Evolutionary conservation across 2,113 vertebrate species (phyloP).

Genomic region (Marmota flaviventris): DNA sequence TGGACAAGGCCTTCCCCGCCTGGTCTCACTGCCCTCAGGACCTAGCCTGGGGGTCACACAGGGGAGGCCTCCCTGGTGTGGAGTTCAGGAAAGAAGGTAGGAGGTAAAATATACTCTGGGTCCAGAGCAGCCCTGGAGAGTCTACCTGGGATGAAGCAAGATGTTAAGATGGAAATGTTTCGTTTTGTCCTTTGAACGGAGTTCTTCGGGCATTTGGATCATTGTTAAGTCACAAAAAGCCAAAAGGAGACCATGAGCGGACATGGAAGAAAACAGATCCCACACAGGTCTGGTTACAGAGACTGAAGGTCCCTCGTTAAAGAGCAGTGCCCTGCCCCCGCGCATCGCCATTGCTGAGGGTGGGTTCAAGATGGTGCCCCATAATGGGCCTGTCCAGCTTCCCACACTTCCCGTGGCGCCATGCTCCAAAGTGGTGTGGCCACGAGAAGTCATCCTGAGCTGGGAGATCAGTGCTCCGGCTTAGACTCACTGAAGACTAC

Average conservation of each 20-base stretch:
- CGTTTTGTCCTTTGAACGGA: not conserved
- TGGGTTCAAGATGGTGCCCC: too few species aligned
- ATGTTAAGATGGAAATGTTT: not conserved
- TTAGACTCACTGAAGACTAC: not conserved
- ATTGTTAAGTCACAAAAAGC: not conserved
- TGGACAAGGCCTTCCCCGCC: too few species aligned
- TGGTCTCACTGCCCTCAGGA: not conserved
- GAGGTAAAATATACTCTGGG: not conserved
- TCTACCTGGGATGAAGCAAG: not conserved
- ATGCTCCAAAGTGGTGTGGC: not conserved
- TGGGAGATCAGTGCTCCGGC: not conserved
- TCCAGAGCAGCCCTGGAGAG: not conserved
- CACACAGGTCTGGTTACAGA: not conserved
- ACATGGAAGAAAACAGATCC: not conserved
- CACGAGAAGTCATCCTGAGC: not conserved
- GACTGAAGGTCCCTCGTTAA: not conserved
- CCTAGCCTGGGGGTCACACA: not conserved
- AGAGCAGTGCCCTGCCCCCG: not conserved
- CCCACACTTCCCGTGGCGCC: rapidly evolving
- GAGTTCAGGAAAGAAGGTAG: not conserved
- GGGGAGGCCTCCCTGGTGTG: rapidly evolving
- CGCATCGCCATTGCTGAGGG: rapidly evolving
- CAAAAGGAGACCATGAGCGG: not conserved
- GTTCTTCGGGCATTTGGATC: not conserved
- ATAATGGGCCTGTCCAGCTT: not conserved